Evolutionary conservation across 2,113 vertebrate genomes (phyloP).

Genomic region (Toxostoma redivivum): DNA sequence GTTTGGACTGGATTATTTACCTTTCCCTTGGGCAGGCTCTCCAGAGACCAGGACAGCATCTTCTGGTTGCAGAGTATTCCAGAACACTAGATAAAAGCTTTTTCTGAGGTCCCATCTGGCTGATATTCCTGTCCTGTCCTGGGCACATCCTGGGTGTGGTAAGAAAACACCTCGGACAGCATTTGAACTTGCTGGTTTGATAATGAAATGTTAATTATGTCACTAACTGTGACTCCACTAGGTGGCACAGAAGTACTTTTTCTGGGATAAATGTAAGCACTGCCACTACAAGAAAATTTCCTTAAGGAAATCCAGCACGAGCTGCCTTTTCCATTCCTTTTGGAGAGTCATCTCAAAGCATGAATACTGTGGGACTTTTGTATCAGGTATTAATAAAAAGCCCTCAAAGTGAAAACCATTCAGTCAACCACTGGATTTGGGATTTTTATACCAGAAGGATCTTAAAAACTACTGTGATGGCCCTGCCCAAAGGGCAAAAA

Average conservation of each 20-base stretch:
- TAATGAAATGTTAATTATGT: neutral
- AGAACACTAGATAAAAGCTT: neutral
- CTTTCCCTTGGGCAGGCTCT: neutral
- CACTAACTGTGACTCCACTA: neutral
- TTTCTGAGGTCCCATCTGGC: neutral
- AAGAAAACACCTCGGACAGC: neutral
- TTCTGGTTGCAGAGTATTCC: neutral
- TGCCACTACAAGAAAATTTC: neutral
- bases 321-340: neutral
- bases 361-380: neutral
- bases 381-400: neutral
- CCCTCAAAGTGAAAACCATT: neutral
- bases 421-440: neutral
- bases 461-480: neutral
- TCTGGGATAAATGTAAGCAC: neutral
- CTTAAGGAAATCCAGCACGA: neutral
- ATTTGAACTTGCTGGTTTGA: neutral
- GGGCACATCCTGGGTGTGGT: accelerated
- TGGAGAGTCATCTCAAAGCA: neutral
- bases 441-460: neutral
- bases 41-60: too few relatives aligned
- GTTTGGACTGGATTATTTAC: neutral
- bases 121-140: neutral
- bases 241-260: slow-evolving; percentile 41
- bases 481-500: neutral